Conservation (phyloP, 2,113 vertebrate species). For the Oxyruncus cristatus region DNA sequence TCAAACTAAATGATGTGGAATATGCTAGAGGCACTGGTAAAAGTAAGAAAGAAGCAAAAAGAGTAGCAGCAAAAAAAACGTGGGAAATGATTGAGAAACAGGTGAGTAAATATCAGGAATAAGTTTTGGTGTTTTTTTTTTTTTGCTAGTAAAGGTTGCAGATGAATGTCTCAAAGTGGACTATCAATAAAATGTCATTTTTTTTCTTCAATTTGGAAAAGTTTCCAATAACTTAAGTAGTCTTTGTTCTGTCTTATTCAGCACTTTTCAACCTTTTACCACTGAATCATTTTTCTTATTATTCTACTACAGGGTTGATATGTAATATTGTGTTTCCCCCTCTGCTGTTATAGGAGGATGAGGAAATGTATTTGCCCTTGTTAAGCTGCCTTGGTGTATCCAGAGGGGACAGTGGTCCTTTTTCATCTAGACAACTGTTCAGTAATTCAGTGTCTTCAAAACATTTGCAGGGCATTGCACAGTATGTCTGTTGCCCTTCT, state of each 20-base stretch:
- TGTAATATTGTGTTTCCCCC: not conserved
- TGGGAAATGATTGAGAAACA: not conserved
- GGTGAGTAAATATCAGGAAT: slow-evolving; percentile 10
- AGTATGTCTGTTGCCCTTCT: not conserved
- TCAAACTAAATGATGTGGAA: not conserved
- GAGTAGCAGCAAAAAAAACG: slow-evolving; percentile 46
- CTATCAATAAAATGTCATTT: not conserved
- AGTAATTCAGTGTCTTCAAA: not conserved
- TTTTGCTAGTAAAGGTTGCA: not conserved
- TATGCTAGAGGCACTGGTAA: slow-evolving; percentile 56
- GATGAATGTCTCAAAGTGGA: not conserved
- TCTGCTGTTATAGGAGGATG: not conserved
- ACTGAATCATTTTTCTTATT: not conserved
- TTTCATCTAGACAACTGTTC: not conserved
- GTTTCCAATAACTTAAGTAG: not conserved
- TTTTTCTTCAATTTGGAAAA: not conserved
- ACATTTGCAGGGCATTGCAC: not conserved
- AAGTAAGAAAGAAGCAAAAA: slow-evolving; percentile 70
- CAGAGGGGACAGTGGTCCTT: not conserved
- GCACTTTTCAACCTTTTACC: not conserved
- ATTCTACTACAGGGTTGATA: not conserved
- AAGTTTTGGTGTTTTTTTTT: not conserved
- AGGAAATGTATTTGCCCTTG: not conserved
- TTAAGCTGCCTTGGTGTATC: not conserved
- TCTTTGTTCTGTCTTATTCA: not conserved